Conservation (phyloP, 2,888 invertebrate species). For the Neoascia interrupta region DNA sequence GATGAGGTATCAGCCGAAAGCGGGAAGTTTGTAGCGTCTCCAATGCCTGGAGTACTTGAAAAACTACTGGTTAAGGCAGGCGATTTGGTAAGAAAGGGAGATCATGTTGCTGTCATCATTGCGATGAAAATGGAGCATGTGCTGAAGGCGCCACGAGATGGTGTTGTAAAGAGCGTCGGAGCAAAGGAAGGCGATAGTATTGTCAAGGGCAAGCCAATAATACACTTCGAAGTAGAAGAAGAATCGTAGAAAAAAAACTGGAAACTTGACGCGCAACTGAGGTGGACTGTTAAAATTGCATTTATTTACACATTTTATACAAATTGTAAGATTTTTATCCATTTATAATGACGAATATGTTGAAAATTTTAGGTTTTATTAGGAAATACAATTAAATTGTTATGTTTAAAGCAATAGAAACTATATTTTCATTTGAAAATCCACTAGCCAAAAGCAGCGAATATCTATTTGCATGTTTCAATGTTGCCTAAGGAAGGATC, state of each 20-base stretch:
- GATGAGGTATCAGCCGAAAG: conserved; percentile 77
- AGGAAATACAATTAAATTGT: conserved; percentile 10
- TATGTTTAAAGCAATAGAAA: too few relatives aligned
- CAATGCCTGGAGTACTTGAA: conserved; percentile 98
- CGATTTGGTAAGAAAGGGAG: conserved; percentile 90
- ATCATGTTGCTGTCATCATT: conserved; percentile 93
- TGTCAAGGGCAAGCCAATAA: conserved; percentile 85
- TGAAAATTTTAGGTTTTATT: neutral
- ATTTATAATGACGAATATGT: neutral
- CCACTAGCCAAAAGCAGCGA: too few relatives aligned
- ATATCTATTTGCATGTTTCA: too few relatives aligned
- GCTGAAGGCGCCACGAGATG: conserved; percentile 90
- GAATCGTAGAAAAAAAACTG: too few relatives aligned
- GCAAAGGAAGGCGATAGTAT: conserved; percentile 91
- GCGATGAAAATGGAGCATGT: conserved; percentile 99
- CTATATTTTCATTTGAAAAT: too few relatives aligned
- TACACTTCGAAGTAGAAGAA: conserved; percentile 81
- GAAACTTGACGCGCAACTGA: too few relatives aligned
- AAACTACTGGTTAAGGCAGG: conserved; percentile 91
- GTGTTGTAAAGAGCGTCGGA: conserved; percentile 86
- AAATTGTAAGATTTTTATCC: neutral
- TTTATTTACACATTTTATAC: conserved; percentile 71
- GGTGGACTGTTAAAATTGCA: conserved; percentile 71
- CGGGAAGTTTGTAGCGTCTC: conserved; percentile 87
- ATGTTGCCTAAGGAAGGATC: too few relatives aligned